Conservation (phyloP, 2,888 invertebrate genomes). For the Syritta pipiens region DNA sequence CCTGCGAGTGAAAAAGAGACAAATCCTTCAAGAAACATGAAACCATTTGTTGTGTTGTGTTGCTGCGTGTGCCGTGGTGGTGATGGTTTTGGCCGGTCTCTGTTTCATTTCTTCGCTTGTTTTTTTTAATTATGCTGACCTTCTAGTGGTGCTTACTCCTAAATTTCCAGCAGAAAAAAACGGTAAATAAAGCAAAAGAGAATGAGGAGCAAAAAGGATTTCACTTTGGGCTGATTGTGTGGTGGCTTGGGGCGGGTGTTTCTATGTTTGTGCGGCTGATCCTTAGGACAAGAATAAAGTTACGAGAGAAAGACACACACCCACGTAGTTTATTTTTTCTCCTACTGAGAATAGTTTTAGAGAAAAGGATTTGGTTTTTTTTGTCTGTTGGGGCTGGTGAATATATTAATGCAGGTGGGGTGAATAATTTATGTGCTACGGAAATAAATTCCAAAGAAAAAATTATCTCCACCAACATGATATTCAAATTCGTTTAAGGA, state of each 20-base stretch:
- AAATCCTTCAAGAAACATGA: constrained; percentile 27
- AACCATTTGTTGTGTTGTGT: constrained; percentile 26
- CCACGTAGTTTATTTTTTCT: too few relatives aligned
- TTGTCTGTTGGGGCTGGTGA: too few relatives aligned
- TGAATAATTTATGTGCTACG: too few relatives aligned
- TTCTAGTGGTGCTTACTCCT: constrained; percentile 36
- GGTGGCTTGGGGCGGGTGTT: neutral
- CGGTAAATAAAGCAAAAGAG: too few relatives aligned
- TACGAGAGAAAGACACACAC: too few relatives aligned
- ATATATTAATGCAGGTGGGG: too few relatives aligned
- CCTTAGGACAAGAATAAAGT: neutral
- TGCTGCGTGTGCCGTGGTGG: constrained; percentile 7
- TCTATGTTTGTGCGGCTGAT: neutral
- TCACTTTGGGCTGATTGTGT: neutral
- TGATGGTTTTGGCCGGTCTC: constrained; percentile 7
- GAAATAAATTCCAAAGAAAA: too few relatives aligned
- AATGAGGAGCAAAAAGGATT: too few relatives aligned
- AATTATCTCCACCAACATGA: too few relatives aligned
- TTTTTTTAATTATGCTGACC: constrained; percentile 46
- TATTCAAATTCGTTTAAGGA: too few relatives aligned
- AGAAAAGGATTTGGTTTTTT: too few relatives aligned
- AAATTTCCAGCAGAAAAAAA: constrained; percentile 23
- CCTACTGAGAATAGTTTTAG: too few relatives aligned
- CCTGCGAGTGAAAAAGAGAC: constrained; percentile 20
- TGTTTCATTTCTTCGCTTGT: constrained; percentile 4